Evolutionary conservation across 2,888 invertebrate species (phyloP).

Genomic region (Temnothorax rugatulus): DNA sequence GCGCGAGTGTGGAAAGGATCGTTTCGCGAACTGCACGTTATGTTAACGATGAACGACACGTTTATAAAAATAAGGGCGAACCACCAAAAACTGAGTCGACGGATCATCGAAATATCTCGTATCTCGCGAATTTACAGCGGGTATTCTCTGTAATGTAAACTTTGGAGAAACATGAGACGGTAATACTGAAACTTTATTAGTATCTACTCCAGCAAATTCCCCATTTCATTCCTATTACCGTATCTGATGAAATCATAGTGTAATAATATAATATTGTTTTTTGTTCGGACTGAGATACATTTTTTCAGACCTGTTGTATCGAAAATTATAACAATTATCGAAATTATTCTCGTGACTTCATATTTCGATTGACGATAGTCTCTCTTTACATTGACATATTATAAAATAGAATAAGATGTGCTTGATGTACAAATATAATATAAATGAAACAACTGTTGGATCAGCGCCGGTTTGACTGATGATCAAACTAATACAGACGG

Average conservation of each 20-base stretch:
- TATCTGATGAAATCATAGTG: background rate
- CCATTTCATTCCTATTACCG: background rate
- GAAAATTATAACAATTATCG: background rate
- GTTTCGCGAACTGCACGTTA: slow-evolving; percentile 36
- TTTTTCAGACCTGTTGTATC: background rate
- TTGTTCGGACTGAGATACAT: background rate
- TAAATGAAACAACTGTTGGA: background rate
- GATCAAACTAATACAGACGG: slow-evolving; percentile 36
- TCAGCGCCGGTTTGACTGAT: slow-evolving; percentile 10
- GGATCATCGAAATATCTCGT: slow-evolving; percentile 17
- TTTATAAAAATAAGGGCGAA: slow-evolving; percentile 42
- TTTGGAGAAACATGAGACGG: slow-evolving; percentile 18
- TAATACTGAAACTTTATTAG: slow-evolving; percentile 15
- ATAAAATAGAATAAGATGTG: background rate
- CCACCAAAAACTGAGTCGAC: background rate
- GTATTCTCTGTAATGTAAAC: background rate
- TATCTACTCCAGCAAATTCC: background rate
- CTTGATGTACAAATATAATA: background rate
- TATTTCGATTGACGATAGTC: background rate
- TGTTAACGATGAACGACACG: slow-evolving; percentile 46
- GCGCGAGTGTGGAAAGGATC: slow-evolving; percentile 32
- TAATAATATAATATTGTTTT: background rate
- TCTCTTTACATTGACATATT: background rate
- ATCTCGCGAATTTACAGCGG: background rate
- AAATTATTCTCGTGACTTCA: background rate